phyloP scores from a whole-genome alignment of 2,797 vertebrate species.

The Megaceryle alcyon region DNA sequence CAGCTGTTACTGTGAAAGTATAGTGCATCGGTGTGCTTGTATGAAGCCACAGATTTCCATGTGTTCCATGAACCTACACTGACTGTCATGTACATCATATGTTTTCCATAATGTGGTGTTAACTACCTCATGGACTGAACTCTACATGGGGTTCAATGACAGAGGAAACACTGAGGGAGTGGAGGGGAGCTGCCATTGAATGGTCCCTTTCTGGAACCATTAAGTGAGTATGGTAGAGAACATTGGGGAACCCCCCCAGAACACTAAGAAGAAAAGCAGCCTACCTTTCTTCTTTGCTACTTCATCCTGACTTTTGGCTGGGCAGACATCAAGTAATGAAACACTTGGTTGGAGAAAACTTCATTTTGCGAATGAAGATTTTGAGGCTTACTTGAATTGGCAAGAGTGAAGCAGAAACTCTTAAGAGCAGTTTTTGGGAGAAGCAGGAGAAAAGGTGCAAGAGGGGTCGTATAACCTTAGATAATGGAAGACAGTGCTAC shows the following conservation, averaged over 20 bases:
- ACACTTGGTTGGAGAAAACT: not conserved
- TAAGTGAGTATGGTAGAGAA: not conserved
- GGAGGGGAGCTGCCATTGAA: not conserved
- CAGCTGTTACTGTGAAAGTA: not conserved
- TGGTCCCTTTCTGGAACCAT: not conserved
- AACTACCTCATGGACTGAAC: not conserved
- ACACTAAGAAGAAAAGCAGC: not conserved
- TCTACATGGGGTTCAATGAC: not conserved
- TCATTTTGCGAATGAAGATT: not conserved
- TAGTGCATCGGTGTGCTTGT: rapidly evolving
- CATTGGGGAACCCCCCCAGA: too few species aligned
- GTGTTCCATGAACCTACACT: not conserved
- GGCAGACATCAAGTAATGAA: not conserved
- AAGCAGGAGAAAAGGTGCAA: not conserved
- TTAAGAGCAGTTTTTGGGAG: too few species aligned
- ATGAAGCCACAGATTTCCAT: not conserved
- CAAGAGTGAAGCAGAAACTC: not conserved
- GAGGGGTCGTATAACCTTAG: not conserved
- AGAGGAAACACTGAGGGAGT: not conserved
- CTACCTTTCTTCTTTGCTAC: not conserved
- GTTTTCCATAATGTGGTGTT: not conserved
- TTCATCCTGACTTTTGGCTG: not conserved
- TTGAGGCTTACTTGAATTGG: not conserved
- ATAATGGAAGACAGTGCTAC: not conserved
- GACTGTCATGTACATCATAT: too few species aligned